Base-by-base conservation (phyloP, 2,888 invertebrate species). In the Parnassius apollo region DNA sequence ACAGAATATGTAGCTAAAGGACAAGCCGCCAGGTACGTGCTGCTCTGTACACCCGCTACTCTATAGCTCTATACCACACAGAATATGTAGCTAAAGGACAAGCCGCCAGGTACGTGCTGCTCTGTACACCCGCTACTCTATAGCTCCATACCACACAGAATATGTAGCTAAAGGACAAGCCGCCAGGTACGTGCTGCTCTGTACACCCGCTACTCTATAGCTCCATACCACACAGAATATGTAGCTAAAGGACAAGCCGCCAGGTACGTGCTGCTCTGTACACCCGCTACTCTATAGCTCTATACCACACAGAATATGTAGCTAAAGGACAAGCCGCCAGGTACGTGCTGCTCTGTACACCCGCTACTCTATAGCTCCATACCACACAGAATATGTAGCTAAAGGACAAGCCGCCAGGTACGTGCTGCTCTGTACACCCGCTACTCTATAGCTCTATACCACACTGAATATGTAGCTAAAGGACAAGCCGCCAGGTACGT, bases 371-470 rank as follows among this genome's bases (percentile, higher is more conserved):
- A 45, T 45, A 45, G 45, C 12, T 11, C 45, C 2, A 25, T 25
- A 18, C 18, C 18, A 18, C 18, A 18, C 18, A 1, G 18, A 18
- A 18, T 18, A 18, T 18, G 18, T 18, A 18, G 18, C 18, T 18
- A 18, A 18, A 18, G 18, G 18, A 18, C 55, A 63, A 59, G 13
- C 63, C 63, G 2, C 12, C 52, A 49, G 54, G 62, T 61, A 49
- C 35, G 35, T 7, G 35, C 7, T 35, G 35, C 35, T 35, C 35
- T n/a, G 9, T 11, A 12, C 10, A 11, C 1, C 2, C 10, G n/a
- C 46, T 46, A 8, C n/a, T 12, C 11, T 45, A 45, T 45, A 45
- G 45, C 12, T 11, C 45, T 45, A 25, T 25, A 18, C 18, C 18
- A 18, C 18, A 18, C 18, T 18, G 18, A 18, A 18, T 1, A 18